phyloP scores from a whole-genome alignment of 2,113 vertebrate genomes.

The Chamaetylas fuelleborni region DNA sequence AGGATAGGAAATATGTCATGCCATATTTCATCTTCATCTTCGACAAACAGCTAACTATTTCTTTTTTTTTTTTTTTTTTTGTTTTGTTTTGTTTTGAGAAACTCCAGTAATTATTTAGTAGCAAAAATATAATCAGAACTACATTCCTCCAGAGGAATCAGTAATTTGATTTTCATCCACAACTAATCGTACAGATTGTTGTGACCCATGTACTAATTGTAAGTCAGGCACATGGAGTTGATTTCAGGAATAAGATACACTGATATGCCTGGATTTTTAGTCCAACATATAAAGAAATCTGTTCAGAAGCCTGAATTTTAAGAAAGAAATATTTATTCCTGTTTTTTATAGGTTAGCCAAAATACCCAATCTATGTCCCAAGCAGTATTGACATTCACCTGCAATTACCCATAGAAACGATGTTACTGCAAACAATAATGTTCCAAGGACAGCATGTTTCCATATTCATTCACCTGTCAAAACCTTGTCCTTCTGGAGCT shows the following conservation, averaged over 20 bases:
- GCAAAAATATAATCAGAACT: background rate
- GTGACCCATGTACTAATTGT: background rate
- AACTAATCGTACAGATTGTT: background rate
- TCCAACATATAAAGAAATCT: background rate
- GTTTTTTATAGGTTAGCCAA: background rate
- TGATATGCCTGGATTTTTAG: background rate
- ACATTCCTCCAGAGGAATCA: background rate
- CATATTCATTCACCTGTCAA: background rate
- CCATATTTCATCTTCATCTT: background rate
- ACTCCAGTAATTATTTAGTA: background rate
- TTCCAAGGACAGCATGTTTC: background rate
- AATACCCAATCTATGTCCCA: background rate
- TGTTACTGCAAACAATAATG: background rate
- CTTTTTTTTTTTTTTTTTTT: background rate
- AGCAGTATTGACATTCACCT: background rate
- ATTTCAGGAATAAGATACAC: background rate
- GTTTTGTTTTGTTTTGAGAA: background rate
- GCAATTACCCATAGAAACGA: background rate
- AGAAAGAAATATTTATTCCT: background rate
- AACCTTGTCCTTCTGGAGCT: background rate
- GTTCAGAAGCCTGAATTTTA: background rate
- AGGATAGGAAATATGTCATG: background rate
- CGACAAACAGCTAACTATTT: background rate
- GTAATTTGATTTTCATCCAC: conserved; percentile 42
- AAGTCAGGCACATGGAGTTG: background rate